phyloP scores from a whole-genome alignment of 2,888 invertebrate genomes.

The Iphiclides podalirius region DNA sequence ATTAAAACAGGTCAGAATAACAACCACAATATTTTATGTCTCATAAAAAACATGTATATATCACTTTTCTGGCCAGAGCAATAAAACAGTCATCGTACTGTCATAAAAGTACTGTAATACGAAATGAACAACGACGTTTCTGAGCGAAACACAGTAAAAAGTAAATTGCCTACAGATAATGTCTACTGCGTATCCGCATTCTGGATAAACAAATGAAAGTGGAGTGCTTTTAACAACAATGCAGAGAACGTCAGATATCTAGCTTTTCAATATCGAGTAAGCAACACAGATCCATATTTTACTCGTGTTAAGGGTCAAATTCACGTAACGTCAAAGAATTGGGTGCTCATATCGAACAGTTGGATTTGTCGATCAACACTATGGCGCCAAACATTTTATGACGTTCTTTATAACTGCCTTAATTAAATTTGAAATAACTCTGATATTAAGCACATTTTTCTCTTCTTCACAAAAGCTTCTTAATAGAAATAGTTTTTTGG shows the following conservation, averaged over 20 bases:
- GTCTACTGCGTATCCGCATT: slow-evolving; percentile 19
- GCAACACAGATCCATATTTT: not conserved
- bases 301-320: not conserved
- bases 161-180: slow-evolving; percentile 7
- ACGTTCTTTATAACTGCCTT: too few species aligned
- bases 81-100: slow-evolving; percentile 18
- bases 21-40: not conserved
- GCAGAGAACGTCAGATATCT: slow-evolving; percentile 11
- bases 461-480: too few species aligned
- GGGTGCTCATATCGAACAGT: too few species aligned
- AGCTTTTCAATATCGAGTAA: not conserved
- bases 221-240: slow-evolving; percentile 14
- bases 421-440: too few species aligned
- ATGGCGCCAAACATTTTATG: slow-evolving; percentile 13
- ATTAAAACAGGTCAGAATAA: not conserved
- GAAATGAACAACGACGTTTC: slow-evolving; percentile 1
- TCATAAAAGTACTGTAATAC: slow-evolving; percentile 15
- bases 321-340: not conserved
- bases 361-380: too few species aligned
- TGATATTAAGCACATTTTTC: too few species aligned
- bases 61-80: slow-evolving; percentile 1
- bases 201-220: slow-evolving; percentile 21
- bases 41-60: not conserved
- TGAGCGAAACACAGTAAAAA: slow-evolving; percentile 11
- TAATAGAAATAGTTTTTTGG: too few species aligned